Conservation (phyloP, 2,797 vertebrate genomes). For the Oryzias sinensis region DNA sequence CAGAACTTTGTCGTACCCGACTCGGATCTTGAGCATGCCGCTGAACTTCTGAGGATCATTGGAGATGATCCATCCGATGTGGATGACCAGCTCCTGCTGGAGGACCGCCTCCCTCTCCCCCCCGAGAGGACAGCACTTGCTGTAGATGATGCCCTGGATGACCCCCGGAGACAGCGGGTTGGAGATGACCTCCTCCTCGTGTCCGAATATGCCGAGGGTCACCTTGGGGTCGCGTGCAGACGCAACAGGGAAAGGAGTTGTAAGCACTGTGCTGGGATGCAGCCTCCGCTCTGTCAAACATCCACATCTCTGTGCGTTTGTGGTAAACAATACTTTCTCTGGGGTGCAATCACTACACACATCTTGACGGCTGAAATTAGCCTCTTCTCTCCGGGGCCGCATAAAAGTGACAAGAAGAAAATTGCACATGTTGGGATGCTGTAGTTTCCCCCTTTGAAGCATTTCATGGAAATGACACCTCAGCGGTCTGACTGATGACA, state of each 20-base stretch:
- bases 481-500: slow-evolving; percentile 40
- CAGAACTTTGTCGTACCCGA: slow-evolving; percentile 82
- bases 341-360: slow-evolving; percentile 21
- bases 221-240: slow-evolving; percentile 76
- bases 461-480: slow-evolving; percentile 53
- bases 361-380: slow-evolving; percentile 50
- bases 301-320: slow-evolving; percentile 6
- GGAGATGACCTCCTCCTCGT: slow-evolving; percentile 95
- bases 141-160: slow-evolving; percentile 95
- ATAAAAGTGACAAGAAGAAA: slow-evolving; percentile 25
- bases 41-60: slow-evolving; percentile 93
- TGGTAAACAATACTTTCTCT: slow-evolving; percentile 5
- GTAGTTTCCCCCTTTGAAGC: slow-evolving; percentile 42
- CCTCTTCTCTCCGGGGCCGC: slow-evolving; percentile 41
- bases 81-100: slow-evolving; percentile 97
- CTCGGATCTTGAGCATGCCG: slow-evolving; percentile 96
- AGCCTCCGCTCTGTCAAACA: neutral
- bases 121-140: slow-evolving; percentile 83
- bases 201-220: slow-evolving; percentile 95
- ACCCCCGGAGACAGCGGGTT: slow-evolving; percentile 94
- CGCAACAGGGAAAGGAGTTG: neutral
- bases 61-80: slow-evolving; percentile 97
- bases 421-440: slow-evolving; percentile 39
- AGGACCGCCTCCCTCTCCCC: slow-evolving; percentile 92
- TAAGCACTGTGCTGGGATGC: neutral